phyloP scores from a whole-genome alignment of 2,888 invertebrate species.

The Drosophila acutilabella region DNA sequence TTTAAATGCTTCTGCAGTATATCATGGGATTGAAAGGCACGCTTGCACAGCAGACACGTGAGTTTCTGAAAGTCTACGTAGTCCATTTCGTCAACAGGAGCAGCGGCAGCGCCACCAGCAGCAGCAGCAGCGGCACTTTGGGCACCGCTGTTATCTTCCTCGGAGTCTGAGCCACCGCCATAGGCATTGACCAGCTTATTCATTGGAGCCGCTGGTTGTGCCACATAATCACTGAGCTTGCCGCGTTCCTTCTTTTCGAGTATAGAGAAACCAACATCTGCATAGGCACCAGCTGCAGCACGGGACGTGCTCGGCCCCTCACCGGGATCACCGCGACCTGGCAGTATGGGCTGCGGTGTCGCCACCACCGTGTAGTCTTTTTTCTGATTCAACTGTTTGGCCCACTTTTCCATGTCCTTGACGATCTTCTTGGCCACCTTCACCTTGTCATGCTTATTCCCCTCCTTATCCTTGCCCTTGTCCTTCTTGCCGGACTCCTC shows the following conservation, averaged over 20 bases:
- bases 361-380: slow-evolving; percentile 88
- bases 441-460: slow-evolving; percentile 93
- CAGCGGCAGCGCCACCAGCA: slow-evolving; percentile 9
- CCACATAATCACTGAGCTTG: slow-evolving; percentile 82
- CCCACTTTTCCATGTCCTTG: slow-evolving; percentile 95
- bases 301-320: slow-evolving; percentile 65
- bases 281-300: slow-evolving; percentile 87
- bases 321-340: slow-evolving; percentile 60
- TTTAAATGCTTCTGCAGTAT: slow-evolving; percentile 95
- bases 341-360: slow-evolving; percentile 81
- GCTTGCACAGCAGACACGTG: slow-evolving; percentile 97
- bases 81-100: slow-evolving; percentile 88
- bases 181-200: slow-evolving; percentile 90
- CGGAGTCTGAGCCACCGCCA: slow-evolving; percentile 91
- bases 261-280: slow-evolving; percentile 97
- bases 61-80: slow-evolving; percentile 95
- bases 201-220: slow-evolving; percentile 42
- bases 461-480: slow-evolving; percentile 87
- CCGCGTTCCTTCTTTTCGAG: slow-evolving; percentile 90
- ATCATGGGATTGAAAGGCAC: slow-evolving; percentile 96
- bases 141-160: slow-evolving; percentile 82
- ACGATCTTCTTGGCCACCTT: slow-evolving; percentile 99
- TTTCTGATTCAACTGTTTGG: slow-evolving; percentile 97
- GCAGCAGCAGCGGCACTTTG: slow-evolving; percentile 2
- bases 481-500: slow-evolving; percentile 83